A percentile compares a stretch with the other conserved stretches of the same genome.
Evolutionary conservation across 2,113 vertebrate genomes (phyloP).

Genomic region (Gallinago jamesoni): DNA sequence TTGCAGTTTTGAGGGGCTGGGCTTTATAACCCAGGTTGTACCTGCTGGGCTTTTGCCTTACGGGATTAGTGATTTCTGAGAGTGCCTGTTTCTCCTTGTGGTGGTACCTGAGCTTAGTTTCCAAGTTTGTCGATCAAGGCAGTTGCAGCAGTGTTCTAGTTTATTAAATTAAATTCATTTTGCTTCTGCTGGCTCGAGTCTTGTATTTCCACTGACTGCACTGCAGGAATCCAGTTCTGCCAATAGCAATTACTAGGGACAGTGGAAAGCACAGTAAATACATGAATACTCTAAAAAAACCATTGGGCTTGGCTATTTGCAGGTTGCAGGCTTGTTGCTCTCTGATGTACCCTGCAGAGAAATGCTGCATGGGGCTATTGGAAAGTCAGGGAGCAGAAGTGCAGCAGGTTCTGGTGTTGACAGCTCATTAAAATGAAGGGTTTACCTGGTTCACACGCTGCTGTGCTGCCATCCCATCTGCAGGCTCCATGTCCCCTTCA

Average conservation of each 20-base stretch:
- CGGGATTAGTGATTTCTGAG: background rate
- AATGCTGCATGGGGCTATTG: background rate
- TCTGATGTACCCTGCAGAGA: background rate
- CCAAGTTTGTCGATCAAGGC: background rate
- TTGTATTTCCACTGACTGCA: background rate
- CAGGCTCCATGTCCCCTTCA: background rate
- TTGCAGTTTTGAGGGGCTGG: background rate
- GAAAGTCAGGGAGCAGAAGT: background rate
- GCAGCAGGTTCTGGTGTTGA: background rate
- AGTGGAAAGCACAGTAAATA: background rate
- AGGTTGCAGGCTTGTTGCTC: background rate
- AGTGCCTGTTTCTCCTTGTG: accelerated
- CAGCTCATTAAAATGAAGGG: background rate
- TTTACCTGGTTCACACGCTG: background rate
- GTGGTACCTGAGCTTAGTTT: background rate
- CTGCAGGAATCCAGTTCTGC: background rate
- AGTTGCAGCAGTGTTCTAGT: background rate
- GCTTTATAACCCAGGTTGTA: background rate
- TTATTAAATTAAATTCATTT: background rate
- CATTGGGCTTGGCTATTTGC: background rate
- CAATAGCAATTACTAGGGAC: background rate
- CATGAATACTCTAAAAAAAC: background rate
- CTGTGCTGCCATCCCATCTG: background rate
- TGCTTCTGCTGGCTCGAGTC: background rate
- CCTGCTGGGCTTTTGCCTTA: background rate